phyloP scores from a whole-genome alignment of 1,140 invertebrate genomes.

The Oreohelix idahoensis region DNA sequence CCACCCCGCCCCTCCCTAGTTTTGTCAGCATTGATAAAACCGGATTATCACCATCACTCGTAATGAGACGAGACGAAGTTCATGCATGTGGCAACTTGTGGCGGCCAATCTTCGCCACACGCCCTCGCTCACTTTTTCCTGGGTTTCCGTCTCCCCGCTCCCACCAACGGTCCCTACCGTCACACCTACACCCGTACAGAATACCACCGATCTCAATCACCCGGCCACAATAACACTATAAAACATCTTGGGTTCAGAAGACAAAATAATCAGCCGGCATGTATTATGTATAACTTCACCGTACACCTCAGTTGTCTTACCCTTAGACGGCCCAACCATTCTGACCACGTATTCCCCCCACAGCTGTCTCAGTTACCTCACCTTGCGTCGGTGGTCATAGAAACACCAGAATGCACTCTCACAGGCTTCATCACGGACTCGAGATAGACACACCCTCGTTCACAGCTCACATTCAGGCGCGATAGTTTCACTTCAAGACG shows the following conservation, averaged over 20 bases:
- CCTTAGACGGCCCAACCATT: neutral
- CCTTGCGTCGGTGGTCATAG: neutral
- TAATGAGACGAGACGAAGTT: conserved; percentile 49
- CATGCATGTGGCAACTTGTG: conserved; percentile 8
- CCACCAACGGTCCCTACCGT: neutral
- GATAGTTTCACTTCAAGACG: no score
- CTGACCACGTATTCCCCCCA: neutral
- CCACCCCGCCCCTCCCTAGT: neutral
- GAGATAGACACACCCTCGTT: no score
- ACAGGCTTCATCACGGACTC: no score
- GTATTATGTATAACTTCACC: neutral
- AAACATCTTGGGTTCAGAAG: no score
- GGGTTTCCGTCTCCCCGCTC: neutral
- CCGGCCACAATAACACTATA: no score
- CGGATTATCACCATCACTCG: conserved; percentile 3
- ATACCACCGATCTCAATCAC: neutral
- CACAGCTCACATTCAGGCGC: no score
- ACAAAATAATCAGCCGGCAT: neutral
- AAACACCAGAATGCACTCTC: no score
- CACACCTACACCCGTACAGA: neutral
- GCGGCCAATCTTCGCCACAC: neutral
- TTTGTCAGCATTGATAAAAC: neutral
- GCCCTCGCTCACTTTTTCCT: neutral
- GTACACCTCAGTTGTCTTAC: neutral
- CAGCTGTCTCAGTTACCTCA: neutral